These are phyloP conservation scores for Gorsachius magnificus DNA, from an alignment of 2,797 vertebrate species.

Conservation along the genomic window DNA sequence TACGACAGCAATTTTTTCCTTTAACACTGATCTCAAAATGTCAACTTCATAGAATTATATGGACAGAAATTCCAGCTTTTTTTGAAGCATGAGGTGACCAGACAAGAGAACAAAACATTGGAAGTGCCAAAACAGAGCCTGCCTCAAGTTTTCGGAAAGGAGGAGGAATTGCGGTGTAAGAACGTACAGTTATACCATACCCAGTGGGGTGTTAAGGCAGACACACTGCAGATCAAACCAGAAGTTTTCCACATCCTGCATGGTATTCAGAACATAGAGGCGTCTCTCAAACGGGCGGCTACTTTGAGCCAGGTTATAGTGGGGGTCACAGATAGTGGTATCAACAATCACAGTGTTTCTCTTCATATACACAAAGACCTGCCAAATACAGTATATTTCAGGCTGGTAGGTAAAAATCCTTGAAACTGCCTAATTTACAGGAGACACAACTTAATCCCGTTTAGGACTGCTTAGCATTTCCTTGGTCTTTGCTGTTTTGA, in stretches of 20 bases:
- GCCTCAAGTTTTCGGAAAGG: background rate
- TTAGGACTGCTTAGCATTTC: background rate
- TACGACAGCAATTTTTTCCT: background rate
- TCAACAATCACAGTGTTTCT: slow-evolving; percentile 86
- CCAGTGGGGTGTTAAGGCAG: slow-evolving; percentile 94
- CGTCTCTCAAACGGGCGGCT: slow-evolving; percentile 88
- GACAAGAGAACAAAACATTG: background rate
- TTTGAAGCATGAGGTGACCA: background rate
- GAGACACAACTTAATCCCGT: background rate
- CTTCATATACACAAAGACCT: slow-evolving; percentile 91
- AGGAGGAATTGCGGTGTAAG: background rate
- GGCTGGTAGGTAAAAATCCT: background rate
- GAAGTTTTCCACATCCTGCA: slow-evolving; percentile 89
- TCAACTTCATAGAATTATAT: background rate
- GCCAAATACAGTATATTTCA: background rate
- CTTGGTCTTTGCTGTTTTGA: background rate
- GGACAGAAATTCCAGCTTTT: background rate
- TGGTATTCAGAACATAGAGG: slow-evolving; percentile 78
- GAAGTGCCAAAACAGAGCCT: background rate
- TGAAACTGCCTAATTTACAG: background rate
- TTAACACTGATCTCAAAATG: background rate
- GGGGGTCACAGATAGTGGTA: slow-evolving; percentile 91
- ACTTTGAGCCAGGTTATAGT: slow-evolving; percentile 89
- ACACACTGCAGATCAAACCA: slow-evolving; percentile 98
- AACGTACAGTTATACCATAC: slow-evolving; percentile 64